A percentile compares a stretch with the other conserved stretches of the same genome.
Evolutionary conservation across 1,140 invertebrate species (phyloP).

Genomic region (Danaus plexippus): DNA sequence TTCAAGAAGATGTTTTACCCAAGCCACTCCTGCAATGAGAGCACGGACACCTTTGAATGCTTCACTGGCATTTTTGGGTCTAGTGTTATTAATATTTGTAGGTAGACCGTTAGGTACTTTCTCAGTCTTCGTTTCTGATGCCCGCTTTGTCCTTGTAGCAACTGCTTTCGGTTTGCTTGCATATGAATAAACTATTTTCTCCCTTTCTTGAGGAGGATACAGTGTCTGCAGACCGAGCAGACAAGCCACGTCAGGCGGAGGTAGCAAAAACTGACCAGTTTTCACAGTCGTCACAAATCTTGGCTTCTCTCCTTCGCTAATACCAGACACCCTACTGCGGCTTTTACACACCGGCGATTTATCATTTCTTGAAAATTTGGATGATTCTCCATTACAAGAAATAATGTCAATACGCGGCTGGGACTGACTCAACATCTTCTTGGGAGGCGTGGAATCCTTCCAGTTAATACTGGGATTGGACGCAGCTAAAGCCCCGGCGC

Average conservation of each 20-base stretch:
- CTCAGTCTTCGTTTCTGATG: conserved; percentile 25
- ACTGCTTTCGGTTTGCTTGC: conserved; percentile 74
- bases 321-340: conserved; percentile 23
- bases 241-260: conserved; percentile 79
- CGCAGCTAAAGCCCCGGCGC: conserved; percentile 31
- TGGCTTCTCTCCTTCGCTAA: conserved; percentile 43
- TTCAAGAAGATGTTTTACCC: conserved; percentile 32
- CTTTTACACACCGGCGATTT: conserved; percentile 29
- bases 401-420: conserved; percentile 43
- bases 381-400: conserved; percentile 23
- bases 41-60: conserved; percentile 43
- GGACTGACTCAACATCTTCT: conserved; percentile 36
- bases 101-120: conserved; percentile 29
- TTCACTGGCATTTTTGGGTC: conserved; percentile 18
- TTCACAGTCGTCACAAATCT: conserved; percentile 86
- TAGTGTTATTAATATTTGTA: conserved; percentile 22
- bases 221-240: conserved; percentile 74
- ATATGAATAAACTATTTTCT: conserved; percentile 74
- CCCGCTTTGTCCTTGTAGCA: conserved; percentile 30
- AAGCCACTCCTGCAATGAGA: conserved; percentile 44
- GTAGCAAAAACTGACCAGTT: conserved; percentile 82
- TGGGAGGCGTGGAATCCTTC: conserved; percentile 29
- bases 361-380: conserved; percentile 32
- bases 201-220: conserved; percentile 45
- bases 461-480: conserved; percentile 42